Conservation (phyloP, 1,140 invertebrate species). For the Pseudomyrmex sp. region DNA sequence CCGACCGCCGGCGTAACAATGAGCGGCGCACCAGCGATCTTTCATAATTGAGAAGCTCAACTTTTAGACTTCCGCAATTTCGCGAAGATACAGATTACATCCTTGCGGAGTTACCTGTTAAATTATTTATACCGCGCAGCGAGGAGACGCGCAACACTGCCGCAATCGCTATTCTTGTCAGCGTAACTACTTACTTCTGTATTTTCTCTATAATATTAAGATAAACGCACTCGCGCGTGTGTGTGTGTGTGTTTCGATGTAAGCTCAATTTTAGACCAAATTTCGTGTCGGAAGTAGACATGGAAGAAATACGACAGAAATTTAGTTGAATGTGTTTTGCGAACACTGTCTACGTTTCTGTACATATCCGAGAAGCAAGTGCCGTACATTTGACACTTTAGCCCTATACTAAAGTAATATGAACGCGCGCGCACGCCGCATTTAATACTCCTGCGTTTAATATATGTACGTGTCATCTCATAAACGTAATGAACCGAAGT, state of each 20-base stretch:
- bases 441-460: constrained; percentile 52
- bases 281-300: neutral
- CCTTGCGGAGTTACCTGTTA: constrained; percentile 53
- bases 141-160: constrained; percentile 43
- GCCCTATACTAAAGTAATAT: constrained; percentile 35
- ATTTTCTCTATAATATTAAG: constrained; percentile 21
- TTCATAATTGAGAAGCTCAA: constrained; percentile 60
- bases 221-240: neutral
- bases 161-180: constrained; percentile 41
- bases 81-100: constrained; percentile 58
- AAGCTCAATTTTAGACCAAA: constrained; percentile 1
- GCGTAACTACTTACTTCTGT: constrained; percentile 27
- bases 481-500: constrained; percentile 57
- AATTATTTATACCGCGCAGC: constrained; percentile 49
- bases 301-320: neutral
- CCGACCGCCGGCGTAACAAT: constrained; percentile 31
- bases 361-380: neutral
- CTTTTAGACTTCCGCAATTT: constrained; percentile 60
- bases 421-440: constrained; percentile 7
- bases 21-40: constrained; percentile 54
- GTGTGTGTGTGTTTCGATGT: neutral
- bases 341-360: neutral
- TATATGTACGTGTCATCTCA: constrained; percentile 48
- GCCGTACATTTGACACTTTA: constrained; percentile 18
- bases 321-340: neutral